A percentile compares a stretch with the other conserved stretches of the same genome.
Conservation (phyloP, 2,113 vertebrate species). For the Gymnogyps californianus region DNA sequence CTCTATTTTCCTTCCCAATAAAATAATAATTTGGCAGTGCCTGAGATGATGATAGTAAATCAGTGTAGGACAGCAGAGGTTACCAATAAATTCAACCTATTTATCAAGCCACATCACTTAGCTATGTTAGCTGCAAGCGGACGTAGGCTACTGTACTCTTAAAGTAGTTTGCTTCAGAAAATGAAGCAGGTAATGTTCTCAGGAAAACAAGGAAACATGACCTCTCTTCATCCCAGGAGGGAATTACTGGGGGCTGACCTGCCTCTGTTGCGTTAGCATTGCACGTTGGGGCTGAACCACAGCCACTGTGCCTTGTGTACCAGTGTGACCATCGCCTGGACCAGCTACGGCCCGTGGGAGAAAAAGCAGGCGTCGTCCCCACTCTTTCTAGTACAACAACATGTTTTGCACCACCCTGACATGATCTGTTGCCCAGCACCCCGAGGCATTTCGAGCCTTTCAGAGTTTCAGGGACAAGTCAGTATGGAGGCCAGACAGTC, state of each 20-base stretch:
- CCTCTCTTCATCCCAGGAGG: neutral
- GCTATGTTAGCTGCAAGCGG: conserved; percentile 1
- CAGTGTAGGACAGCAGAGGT: conserved; percentile 63
- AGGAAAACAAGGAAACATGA: neutral
- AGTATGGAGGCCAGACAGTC: neutral
- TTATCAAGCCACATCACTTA: conserved; percentile 52
- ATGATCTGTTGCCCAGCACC: neutral
- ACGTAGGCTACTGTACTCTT: conserved; percentile 42
- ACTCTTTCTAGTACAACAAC: neutral
- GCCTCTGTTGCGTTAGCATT: neutral
- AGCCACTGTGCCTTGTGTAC: neutral
- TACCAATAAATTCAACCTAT: conserved; percentile 53
- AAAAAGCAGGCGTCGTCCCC: neutral
- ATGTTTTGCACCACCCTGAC: neutral
- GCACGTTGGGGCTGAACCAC: neutral
- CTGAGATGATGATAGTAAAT: conserved; percentile 70
- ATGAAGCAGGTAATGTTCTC: neutral
- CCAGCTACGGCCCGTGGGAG: neutral
- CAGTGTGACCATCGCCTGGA: neutral
- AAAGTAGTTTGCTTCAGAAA: conserved; percentile 8
- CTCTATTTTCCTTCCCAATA: conserved; percentile 69
- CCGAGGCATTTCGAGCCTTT: neutral
- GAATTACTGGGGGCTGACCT: neutral
- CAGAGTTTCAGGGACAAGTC: neutral
- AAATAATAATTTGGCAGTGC: conserved; percentile 72